These are phyloP conservation scores for Pachypeltis micranthus DNA, from an alignment of 1,140 invertebrate genomes.

Conservation along the genomic window DNA sequence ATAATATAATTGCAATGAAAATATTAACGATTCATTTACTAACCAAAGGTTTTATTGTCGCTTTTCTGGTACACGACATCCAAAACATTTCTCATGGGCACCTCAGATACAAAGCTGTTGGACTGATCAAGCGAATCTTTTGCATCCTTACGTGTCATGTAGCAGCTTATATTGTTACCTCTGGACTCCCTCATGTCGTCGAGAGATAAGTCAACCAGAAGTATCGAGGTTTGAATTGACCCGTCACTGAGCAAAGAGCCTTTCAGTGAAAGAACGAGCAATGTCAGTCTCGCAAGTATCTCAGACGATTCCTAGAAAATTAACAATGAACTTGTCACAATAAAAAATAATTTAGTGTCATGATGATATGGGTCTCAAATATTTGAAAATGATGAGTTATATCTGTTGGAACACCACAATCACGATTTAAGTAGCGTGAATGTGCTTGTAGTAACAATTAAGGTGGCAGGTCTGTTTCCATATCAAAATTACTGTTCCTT, in stretches of 20 bases:
- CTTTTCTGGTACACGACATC: slow-evolving; percentile 59
- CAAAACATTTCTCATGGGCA: slow-evolving; percentile 48
- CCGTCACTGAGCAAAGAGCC: slow-evolving; percentile 64
- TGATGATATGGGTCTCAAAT: no score
- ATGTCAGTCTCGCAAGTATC: slow-evolving; percentile 62
- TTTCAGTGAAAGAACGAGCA: slow-evolving; percentile 63
- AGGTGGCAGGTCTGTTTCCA: no score
- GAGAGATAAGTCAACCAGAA: slow-evolving; percentile 65
- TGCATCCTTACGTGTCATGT: slow-evolving; percentile 37
- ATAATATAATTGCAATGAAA: no score
- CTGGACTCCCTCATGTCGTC: slow-evolving; percentile 58
- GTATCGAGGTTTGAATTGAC: slow-evolving; percentile 56
- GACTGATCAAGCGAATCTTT: slow-evolving; percentile 16
- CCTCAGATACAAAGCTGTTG: slow-evolving; percentile 24
- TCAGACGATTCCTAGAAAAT: slow-evolving; percentile 17
- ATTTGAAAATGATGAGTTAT: no score
- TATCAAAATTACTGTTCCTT: no score
- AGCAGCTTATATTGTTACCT: slow-evolving; percentile 31
- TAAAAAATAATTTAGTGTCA: no score
- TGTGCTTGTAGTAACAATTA: no score
- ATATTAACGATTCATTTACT: no score
- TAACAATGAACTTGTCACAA: no score
- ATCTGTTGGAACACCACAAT: no score
- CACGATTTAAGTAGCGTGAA: no score
- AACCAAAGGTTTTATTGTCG: slow-evolving; percentile 54